Evolutionary conservation across 2,797 vertebrate species (phyloP), one percentile per base, ranked within the genome.

Genomic region (Channallabes apus): DNA sequence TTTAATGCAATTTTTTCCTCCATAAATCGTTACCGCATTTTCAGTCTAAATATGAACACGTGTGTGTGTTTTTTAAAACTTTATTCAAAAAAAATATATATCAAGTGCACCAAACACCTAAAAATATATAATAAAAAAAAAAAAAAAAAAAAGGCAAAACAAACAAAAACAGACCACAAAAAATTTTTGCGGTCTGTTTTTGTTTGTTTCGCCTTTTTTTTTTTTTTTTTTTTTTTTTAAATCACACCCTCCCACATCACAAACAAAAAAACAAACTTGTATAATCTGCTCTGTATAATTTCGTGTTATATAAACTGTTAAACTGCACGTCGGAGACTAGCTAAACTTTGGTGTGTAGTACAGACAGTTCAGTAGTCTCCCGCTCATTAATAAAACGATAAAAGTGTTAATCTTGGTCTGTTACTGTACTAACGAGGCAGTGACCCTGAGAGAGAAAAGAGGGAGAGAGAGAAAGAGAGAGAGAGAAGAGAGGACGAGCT

Each of bases 371-470:
- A 87, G 86, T 84, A 82, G 76, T 85, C 86, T 85, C 85, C 86
- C 65, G 59, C 35, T 41, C n/a, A 27, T 56, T 41, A 61, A 72
- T 8, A 82, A 46, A 75, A 75, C 72, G 3, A 27, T n/a, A 35
- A 67, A 51, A 62, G 46, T 41, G 73, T 81, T 85, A 3, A 64
- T 38, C 65, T 85, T 84, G 84, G 82, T 94, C 94, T 93, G 92
- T 92, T 92, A 89, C 82, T 92, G 92, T 92, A 94, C 94, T 94
- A 95, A 95, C 92, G 94, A 94, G 93, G 93, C 90, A 91, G 92
- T 93, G 94, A 93, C 93, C 94, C 94, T 94, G 94, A 96, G 94
- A 93, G 72, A 82, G 29, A 62, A 62, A 17, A 61, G 59, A 61
- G 59, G 20, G 59, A 62, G 56, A 18, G n/a, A n/a, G n/a, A n/a